Conservation (phyloP, 2,113 vertebrate genomes). For the Ictalurus furcatus region DNA sequence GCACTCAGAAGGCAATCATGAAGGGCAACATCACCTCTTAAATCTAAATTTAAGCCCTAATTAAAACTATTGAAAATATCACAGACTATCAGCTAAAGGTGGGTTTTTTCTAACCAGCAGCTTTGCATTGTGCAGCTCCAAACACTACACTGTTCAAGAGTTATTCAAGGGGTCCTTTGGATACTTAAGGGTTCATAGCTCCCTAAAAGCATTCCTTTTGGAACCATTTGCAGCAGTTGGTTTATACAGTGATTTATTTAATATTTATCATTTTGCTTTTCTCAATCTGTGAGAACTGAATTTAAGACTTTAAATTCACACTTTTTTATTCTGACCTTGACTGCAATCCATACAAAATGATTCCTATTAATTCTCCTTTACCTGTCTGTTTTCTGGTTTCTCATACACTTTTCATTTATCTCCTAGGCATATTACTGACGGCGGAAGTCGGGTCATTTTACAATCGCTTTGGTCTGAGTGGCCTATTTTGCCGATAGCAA, state of each 20-base stretch:
- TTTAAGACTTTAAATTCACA: neutral
- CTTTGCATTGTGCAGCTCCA: neutral
- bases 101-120: neutral
- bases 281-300: neutral
- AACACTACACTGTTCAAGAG: neutral
- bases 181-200: neutral
- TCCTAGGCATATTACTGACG: neutral
- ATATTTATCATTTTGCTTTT: neutral
- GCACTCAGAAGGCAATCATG: neutral
- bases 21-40: neutral
- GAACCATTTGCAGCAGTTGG: neutral
- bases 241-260: neutral
- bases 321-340: neutral
- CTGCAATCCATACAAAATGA: neutral
- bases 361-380: neutral
- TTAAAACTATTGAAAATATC: neutral
- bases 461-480: slow-evolving; percentile 14
- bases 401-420: neutral
- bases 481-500: neutral
- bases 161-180: neutral
- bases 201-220: neutral
- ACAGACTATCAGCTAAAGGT: neutral
- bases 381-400: neutral
- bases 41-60: neutral
- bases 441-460: neutral